These are phyloP conservation scores for Acinonyx jubatus DNA, from an alignment of 2,113 vertebrate species.

Conservation along the genomic window DNA sequence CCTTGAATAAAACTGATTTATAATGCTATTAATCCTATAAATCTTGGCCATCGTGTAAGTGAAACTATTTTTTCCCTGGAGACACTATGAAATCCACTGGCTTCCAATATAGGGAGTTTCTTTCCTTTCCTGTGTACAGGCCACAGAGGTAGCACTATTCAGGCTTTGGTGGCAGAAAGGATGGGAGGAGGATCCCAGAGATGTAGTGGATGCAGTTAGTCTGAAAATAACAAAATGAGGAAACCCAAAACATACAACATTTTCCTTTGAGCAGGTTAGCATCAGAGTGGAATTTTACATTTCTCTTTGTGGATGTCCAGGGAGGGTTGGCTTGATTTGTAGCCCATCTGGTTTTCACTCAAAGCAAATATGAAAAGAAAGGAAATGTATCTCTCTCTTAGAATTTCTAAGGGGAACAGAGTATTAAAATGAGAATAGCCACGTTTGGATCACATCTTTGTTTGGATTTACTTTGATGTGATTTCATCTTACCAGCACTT, in stretches of 20 bases:
- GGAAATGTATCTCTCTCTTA: neutral
- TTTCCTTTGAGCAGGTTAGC: constrained; percentile 2
- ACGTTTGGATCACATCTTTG: neutral
- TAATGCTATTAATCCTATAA: neutral
- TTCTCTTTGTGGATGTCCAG: neutral
- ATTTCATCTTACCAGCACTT: neutral
- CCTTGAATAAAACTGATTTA: neutral
- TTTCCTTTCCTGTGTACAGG: neutral
- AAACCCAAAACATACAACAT: rapidly evolving
- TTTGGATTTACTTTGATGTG: neutral
- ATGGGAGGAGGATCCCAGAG: neutral
- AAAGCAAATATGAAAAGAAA: neutral
- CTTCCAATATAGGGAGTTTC: neutral
- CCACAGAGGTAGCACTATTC: neutral
- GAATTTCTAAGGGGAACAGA: neutral
- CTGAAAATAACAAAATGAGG: neutral
- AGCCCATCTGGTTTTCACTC: neutral
- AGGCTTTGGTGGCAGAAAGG: neutral
- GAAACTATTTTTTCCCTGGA: neutral
- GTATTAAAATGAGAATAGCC: neutral
- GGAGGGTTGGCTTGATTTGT: neutral
- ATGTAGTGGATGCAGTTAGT: neutral
- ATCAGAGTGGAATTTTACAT: neutral
- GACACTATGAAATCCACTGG: neutral
- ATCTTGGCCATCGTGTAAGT: neutral